Conservation (phyloP, 2,888 invertebrate species). For the Aspidapion aeneum region DNA sequence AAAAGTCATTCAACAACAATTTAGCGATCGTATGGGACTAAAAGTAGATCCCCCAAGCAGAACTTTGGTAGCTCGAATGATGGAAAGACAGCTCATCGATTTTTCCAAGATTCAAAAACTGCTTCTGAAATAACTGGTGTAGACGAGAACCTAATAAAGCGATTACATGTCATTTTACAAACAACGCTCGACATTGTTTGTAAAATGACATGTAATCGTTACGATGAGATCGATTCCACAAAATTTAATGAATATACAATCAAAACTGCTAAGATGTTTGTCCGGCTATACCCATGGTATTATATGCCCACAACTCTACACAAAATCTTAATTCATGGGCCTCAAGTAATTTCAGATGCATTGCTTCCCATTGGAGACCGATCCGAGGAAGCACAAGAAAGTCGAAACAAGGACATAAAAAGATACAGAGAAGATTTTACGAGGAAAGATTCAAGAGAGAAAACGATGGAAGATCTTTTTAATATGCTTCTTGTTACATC, state of each 20-base stretch:
- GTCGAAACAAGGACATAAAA: slow-evolving; percentile 1
- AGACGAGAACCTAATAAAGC: slow-evolving; percentile 14
- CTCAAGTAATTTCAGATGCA: slow-evolving; percentile 30
- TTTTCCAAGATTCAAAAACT: slow-evolving; percentile 16
- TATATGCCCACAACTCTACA: slow-evolving; percentile 37
- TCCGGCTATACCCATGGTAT: slow-evolving; percentile 33
- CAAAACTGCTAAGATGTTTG: slow-evolving; percentile 24
- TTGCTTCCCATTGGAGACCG: slow-evolving; percentile 30
- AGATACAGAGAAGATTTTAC: slow-evolving; percentile 3
- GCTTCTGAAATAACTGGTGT: slow-evolving; percentile 17
- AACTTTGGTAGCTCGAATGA: slow-evolving; percentile 20
- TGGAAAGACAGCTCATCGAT: slow-evolving; percentile 22
- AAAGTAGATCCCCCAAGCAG: slow-evolving; percentile 20
- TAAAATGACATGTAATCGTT: too few relatives aligned
- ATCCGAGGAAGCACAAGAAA: slow-evolving; percentile 28
- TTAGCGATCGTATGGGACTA: slow-evolving; percentile 12
- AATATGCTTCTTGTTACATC: slow-evolving; percentile 2
- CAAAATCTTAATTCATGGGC: slow-evolving; percentile 35
- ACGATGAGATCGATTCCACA: slow-evolving; percentile 1
- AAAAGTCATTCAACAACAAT: slow-evolving; percentile 10
- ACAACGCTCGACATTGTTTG: slow-evolving; percentile 1
- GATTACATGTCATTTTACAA: slow-evolving; percentile 13
- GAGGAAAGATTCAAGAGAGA: slow-evolving; percentile 3
- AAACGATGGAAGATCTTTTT: slow-evolving; percentile 19
- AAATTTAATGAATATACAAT: slow-evolving; percentile 8